These are phyloP conservation scores for Ruditapes philippinarum DNA, from an alignment of 1,140 invertebrate genomes.

Conservation along the genomic window DNA sequence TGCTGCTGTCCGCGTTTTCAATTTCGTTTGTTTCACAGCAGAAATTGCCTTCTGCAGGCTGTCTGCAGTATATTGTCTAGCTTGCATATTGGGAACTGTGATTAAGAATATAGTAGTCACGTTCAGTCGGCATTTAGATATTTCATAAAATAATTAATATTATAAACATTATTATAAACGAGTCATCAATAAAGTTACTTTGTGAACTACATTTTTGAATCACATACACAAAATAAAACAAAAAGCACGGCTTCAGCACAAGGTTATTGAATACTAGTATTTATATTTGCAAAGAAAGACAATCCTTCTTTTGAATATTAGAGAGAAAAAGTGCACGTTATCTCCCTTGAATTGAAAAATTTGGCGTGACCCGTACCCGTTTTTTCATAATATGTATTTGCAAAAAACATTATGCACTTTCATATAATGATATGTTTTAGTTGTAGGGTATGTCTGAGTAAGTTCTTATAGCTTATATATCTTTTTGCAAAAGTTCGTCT, in stretches of 20 bases:
- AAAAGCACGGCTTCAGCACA: too few relatives aligned
- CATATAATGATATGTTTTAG: background rate
- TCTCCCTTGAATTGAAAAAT: background rate
- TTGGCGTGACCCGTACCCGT: background rate
- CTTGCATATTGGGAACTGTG: background rate
- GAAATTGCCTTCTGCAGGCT: background rate
- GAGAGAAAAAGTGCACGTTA: background rate
- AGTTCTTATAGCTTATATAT: too few relatives aligned
- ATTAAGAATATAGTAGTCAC: background rate
- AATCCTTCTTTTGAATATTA: background rate
- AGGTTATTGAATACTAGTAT: too few relatives aligned
- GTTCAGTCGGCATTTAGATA: background rate
- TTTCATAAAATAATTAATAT: too few relatives aligned
- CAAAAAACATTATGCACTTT: too few relatives aligned
- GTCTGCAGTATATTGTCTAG: background rate
- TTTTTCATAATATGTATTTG: background rate
- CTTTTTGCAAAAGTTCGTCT: too few relatives aligned
- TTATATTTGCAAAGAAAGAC: background rate
- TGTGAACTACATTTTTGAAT: background rate
- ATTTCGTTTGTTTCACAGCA: background rate
- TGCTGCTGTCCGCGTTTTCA: background rate
- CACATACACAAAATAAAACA: too few relatives aligned
- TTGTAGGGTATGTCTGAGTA: background rate
- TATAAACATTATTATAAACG: too few relatives aligned
- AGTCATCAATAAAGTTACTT: background rate